Evolutionary conservation across 1,140 invertebrate species (phyloP).

Genomic region (Leptinotarsa defecta): DNA sequence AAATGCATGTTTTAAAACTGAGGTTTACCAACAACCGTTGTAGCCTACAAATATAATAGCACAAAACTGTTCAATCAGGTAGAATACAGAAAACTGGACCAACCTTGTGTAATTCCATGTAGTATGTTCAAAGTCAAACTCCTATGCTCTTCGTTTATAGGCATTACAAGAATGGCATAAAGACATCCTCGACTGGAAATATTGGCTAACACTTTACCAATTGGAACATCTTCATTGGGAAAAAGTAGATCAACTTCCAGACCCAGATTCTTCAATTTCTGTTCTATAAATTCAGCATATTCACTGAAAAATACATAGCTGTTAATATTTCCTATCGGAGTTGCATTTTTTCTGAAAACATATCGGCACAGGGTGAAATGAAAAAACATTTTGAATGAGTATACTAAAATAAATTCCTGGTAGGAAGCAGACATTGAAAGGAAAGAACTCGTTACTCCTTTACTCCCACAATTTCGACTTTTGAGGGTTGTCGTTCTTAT

Average conservation of each 20-base stretch:
- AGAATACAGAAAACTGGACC: neutral
- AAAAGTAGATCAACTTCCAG: conserved; percentile 86
- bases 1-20: too few species aligned
- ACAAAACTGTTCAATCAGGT: too few species aligned
- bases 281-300: conserved; percentile 89
- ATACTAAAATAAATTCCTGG: too few species aligned
- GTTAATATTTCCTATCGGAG: too few species aligned
- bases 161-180: conserved; percentile 86
- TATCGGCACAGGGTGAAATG: neutral
- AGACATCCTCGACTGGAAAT: conserved; percentile 82
- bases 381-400: neutral
- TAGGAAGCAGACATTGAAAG: too few species aligned
- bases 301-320: conserved; percentile 61
- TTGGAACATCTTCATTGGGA: conserved; percentile 85
- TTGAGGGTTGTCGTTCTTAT: too few species aligned
- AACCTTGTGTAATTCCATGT: conserved; percentile 88
- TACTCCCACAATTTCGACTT: too few species aligned
- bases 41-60: too few species aligned
- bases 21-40: too few species aligned
- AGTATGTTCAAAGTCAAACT: conserved; percentile 90
- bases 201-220: conserved; percentile 84
- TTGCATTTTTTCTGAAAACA: conserved; percentile 32
- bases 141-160: conserved; percentile 80
- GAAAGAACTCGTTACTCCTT: too few species aligned
- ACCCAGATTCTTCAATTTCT: conserved; percentile 76